Evolutionary conservation across 2,797 vertebrate species (phyloP), one percentile per base, ranked within the genome.

Genomic region (Chromis chromis): DNA sequence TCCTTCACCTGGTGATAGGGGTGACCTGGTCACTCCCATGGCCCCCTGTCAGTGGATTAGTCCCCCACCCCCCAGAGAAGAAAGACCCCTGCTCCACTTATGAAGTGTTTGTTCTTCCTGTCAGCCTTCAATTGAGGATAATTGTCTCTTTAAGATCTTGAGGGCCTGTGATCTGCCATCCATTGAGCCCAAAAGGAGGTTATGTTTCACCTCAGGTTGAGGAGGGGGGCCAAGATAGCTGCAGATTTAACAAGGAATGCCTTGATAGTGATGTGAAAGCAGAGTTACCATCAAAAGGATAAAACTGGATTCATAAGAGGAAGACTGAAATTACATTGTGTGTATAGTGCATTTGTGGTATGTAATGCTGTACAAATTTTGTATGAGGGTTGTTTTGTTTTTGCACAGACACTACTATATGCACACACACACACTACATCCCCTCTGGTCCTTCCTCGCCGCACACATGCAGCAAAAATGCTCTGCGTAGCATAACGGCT

Each of bases 51-150:
- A 77, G 66, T 78, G 78, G 89, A 88, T 90, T 82, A 81, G 78
- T 81, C 81, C 74, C 82, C 66, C 52, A 42, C 59, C 54, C 65
- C 63, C 36, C 33, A 57, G 66, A 91, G 79, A 88, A 90, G 81
- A 88, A 86, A 85, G 86, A 90, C 81, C 85, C 84, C 78, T 82
- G 88, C 82, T 61, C 86, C 86, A 88, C 86, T 94, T 93, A 93
- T 88, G 89, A 93, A 92, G 90, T 86, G 91, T 92, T 94, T 94
- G 92, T 93, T 94, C 93, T 91, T 91, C 89, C 93, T 89, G 91
- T 93, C 92, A 90, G 89, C 84, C 91, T 91, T 92, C 91, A 95
- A 93, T 95, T 94, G 93, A 92, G 89, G 93, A 95, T 95, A 95
- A 96, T 95, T 90, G 93, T 91, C 86, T 93, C 93, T 93, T 94